phyloP scores from a whole-genome alignment of 2,888 invertebrate species.

The Pterobdella sp. region DNA sequence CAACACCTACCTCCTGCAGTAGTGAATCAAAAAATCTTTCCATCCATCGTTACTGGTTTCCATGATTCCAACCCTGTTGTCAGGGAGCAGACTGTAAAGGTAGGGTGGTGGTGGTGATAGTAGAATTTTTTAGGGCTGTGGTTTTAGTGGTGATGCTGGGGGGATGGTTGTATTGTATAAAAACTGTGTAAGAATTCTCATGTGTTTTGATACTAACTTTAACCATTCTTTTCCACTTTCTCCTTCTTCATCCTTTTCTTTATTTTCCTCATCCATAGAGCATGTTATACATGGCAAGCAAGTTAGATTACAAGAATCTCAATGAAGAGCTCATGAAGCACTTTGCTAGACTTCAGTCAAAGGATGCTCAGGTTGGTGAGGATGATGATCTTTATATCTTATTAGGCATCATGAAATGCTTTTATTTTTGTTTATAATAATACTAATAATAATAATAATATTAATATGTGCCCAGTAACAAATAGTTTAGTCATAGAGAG shows the following conservation, averaged over 20 bases:
- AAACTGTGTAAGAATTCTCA: too few relatives aligned
- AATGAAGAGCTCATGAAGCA: slow-evolving; percentile 92
- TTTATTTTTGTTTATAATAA: too few relatives aligned
- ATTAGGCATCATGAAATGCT: too few relatives aligned
- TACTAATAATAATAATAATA: too few relatives aligned
- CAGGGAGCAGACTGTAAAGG: slow-evolving; percentile 91
- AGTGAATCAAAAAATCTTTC: slow-evolving; percentile 73
- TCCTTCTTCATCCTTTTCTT: neutral
- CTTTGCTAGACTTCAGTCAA: slow-evolving; percentile 86
- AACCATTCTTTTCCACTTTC: neutral
- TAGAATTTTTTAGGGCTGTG: too few relatives aligned
- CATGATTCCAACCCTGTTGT: slow-evolving; percentile 93
- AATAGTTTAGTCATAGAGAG: too few relatives aligned
- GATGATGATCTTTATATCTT: too few relatives aligned
- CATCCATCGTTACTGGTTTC: slow-evolving; percentile 75
- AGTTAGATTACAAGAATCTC: slow-evolving; percentile 91
- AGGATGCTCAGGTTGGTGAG: slow-evolving; percentile 74
- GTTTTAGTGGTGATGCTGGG: neutral
- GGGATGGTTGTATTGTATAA: too few relatives aligned
- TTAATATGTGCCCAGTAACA: too few relatives aligned
- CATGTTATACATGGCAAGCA: slow-evolving; percentile 85
- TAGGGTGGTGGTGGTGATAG: slow-evolving; percentile 46
- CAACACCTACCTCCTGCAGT: slow-evolving; percentile 57
- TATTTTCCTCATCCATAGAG: slow-evolving; percentile 56
- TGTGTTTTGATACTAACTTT: too few relatives aligned